These are phyloP conservation scores for Coregonus ussuriensis DNA, from an alignment of 2,797 vertebrate species.

Conservation along the genomic window DNA sequence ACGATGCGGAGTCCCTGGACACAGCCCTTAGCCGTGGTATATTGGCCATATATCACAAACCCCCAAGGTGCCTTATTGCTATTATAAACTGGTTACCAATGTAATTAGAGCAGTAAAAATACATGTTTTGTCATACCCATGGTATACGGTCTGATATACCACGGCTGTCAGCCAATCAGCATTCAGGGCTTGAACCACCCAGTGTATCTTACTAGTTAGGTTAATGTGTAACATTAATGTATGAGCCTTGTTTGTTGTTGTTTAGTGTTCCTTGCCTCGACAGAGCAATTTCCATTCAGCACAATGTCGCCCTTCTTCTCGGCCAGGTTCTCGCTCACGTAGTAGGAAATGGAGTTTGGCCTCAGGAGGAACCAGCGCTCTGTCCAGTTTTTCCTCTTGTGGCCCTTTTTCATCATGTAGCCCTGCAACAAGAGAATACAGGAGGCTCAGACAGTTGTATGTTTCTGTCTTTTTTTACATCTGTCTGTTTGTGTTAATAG, in stretches of 20 bases:
- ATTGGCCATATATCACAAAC: too few species aligned
- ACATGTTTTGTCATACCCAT: too few species aligned
- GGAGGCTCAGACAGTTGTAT: not conserved
- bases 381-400: conserved; percentile 97
- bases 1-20: too few species aligned
- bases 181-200: too few species aligned
- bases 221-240: not conserved
- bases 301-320: conserved; percentile 93
- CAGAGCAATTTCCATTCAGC: conserved; percentile 86
- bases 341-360: conserved; percentile 88
- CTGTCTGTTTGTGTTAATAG: not conserved
- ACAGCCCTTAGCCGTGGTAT: too few species aligned
- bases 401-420: conserved; percentile 97
- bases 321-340: conserved; percentile 87
- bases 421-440: conserved; percentile 73
- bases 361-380: conserved; percentile 96
- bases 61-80: too few species aligned
- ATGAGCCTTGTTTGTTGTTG: not conserved
- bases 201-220: not conserved
- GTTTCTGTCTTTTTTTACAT: not conserved
- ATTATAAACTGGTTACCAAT: too few species aligned
- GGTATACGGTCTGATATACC: too few species aligned
- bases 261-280: conserved; percentile 55
- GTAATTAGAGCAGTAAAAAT: too few species aligned
- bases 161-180: too few species aligned